These are phyloP conservation scores for Cephus runcator DNA, from an alignment of 2,888 invertebrate genomes.

Conservation along the genomic window DNA sequence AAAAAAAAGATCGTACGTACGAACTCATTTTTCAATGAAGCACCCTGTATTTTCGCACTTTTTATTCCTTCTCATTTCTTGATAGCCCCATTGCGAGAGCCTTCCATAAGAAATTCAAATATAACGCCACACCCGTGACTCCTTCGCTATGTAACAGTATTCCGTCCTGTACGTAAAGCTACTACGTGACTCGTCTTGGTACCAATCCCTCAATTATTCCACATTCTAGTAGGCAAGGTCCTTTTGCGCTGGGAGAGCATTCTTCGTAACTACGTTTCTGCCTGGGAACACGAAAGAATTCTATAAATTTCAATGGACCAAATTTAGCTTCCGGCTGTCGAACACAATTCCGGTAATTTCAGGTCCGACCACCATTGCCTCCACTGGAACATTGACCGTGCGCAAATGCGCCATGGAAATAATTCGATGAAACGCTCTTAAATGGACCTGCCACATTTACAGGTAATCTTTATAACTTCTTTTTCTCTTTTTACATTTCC, in stretches of 20 bases:
- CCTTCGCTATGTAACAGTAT: not conserved
- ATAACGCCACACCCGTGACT: not conserved
- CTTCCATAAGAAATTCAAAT: not conserved
- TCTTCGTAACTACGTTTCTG: slow-evolving; percentile 24
- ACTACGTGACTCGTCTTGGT: slow-evolving; percentile 28
- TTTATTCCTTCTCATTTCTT: not conserved
- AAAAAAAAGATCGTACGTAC: not conserved
- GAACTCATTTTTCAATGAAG: not conserved
- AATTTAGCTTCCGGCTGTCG: slow-evolving; percentile 23
- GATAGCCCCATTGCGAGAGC: not conserved
- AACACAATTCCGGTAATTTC: slow-evolving; percentile 15
- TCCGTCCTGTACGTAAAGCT: not conserved
- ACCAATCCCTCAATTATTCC: slow-evolving; percentile 34
- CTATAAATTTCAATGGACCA: slow-evolving; percentile 25
- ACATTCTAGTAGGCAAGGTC: slow-evolving; percentile 20
- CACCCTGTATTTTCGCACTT: not conserved
- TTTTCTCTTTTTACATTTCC: not conserved
- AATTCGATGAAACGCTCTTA: not conserved
- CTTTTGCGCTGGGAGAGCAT: slow-evolving; percentile 9
- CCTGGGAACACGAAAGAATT: slow-evolving; percentile 25
- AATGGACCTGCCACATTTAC: not conserved
- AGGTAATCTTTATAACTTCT: not conserved
- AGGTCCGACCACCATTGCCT: not conserved
- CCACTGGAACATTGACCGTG: not conserved
- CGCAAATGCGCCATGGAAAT: not conserved